Base-by-base conservation (phyloP, 2,797 vertebrate species). In the Sebastes iracundus region DNA sequence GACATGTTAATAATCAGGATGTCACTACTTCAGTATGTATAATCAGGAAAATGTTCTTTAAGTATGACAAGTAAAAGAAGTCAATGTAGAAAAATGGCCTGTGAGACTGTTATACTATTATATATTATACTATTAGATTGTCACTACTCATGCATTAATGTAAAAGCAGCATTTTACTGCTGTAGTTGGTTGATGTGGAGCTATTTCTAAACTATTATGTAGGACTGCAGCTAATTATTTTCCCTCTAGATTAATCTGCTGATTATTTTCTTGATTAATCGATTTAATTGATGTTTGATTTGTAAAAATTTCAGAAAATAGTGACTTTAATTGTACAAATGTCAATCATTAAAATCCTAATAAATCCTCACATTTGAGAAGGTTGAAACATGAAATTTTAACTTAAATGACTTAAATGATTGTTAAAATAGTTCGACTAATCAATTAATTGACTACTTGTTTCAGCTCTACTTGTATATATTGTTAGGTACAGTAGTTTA, bases 361-460 rank as follows among this genome's bases (percentile, higher is more conserved):
- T 33, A 11, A 62, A 60, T 27, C n/a, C n/a, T 25, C 10, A 33
- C 1, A 32, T 33, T 12, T n/a, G 18, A 12, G 18, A 32, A 33
- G 16, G 0, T 27, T 8, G 30, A 35, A 35, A 22, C 3, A 18
- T 35, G 0, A 14, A n/a, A 32, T 14, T 14, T 6, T 0, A 46
- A 46, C 42, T 18, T 46, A 46, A 46, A 7, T 3, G 0, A 46
- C 0, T 3, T 46, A 46, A 46, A 46, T 7, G 42, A 46, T 46
- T 46, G 42, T 46, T 18, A 18, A 46, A 46, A 46, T 46, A 46
- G 42, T 46, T 7, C 0, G 42, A 18, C 42, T 18, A 46, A 18
- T 46, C 42, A 18, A 46, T 18, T 3, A 46, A 46, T 46, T 46
- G 42, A 46, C 42, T 18, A 18, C 42, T 46, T 18, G 16, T 46